These are phyloP conservation scores for Noctua comes DNA, from an alignment of 2,888 invertebrate species.

Conservation along the genomic window DNA sequence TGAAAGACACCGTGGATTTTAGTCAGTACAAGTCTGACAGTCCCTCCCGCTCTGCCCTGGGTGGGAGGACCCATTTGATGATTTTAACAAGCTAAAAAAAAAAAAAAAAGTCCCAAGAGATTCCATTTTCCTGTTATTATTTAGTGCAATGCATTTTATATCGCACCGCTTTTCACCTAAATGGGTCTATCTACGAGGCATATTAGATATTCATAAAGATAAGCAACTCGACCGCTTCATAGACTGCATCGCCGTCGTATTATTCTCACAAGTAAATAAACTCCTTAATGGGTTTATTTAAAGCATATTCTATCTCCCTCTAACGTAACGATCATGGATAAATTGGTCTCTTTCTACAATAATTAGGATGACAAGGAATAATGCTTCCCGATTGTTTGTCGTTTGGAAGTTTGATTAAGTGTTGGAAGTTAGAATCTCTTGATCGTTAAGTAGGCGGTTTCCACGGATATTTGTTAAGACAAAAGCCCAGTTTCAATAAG, in stretches of 20 bases:
- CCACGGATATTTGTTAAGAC: conserved; percentile 47
- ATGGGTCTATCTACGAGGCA: conserved; percentile 12
- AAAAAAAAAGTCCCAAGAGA: neutral
- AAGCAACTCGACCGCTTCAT: conserved; percentile 28
- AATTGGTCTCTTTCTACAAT: conserved; percentile 62
- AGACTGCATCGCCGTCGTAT: conserved; percentile 51
- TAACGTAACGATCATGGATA: conserved; percentile 19
- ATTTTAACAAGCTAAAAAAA: too few species aligned
- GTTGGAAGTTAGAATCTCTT: conserved; percentile 61
- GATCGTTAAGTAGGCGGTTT: conserved; percentile 61
- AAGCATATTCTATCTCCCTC: conserved; percentile 60
- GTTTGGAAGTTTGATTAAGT: conserved; percentile 70
- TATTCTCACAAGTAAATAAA: conserved; percentile 65
- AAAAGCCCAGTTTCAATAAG: conserved; percentile 37
- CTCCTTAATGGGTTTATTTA: conserved; percentile 64
- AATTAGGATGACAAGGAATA: conserved; percentile 71
- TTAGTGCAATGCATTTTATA: conserved; percentile 29
- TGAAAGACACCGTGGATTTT: too few species aligned
- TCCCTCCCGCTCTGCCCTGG: too few species aligned
- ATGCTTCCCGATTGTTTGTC: conserved; percentile 70
- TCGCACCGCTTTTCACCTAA: conserved; percentile 6
- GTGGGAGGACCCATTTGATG: too few species aligned
- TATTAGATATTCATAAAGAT: conserved; percentile 39
- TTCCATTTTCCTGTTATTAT: neutral
- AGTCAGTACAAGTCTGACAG: too few species aligned